phyloP scores from a whole-genome alignment of 2,888 invertebrate genomes.

The Drosophila fulvimacula region DNA sequence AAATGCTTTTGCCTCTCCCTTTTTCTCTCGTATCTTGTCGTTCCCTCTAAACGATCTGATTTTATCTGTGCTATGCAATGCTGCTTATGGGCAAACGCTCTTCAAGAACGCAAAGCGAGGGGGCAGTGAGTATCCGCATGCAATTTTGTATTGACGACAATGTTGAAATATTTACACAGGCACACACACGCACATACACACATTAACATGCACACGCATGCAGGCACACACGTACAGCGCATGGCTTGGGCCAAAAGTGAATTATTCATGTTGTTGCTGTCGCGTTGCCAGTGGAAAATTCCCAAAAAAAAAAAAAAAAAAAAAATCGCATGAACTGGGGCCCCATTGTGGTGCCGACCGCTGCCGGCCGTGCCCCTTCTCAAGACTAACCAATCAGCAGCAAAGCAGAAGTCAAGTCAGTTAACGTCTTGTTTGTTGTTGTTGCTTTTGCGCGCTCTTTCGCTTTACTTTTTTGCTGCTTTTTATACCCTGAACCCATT shows the following conservation, averaged over 20 bases:
- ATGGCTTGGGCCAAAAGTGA: conserved; percentile 76
- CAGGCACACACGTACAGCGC: conserved; percentile 26
- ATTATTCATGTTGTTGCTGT: conserved; percentile 69
- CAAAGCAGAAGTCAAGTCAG: conserved; percentile 56
- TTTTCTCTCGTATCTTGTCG: neutral
- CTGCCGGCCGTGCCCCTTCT: conserved; percentile 2
- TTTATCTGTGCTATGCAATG: conserved; percentile 16
- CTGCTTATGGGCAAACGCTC: conserved; percentile 28
- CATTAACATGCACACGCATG: conserved; percentile 1
- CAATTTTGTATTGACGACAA: conserved; percentile 77
- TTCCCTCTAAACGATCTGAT: conserved; percentile 18
- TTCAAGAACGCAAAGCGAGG: neutral
- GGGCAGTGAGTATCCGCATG: conserved; percentile 65
- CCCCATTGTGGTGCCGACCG: conserved; percentile 52
- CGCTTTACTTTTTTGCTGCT: conserved; percentile 39
- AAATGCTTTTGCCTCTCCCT: conserved; percentile 22
- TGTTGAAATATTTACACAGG: conserved; percentile 28
- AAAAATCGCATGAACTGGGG: conserved; percentile 77
- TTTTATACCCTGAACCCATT: no score
- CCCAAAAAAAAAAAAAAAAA: conserved; percentile 79
- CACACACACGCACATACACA: conserved; percentile 1
- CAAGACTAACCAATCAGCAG: neutral
- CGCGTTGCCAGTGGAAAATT: conserved; percentile 75
- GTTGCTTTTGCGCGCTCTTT: conserved; percentile 55
- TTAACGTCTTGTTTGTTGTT: conserved; percentile 41